Evolutionary conservation across 2,888 invertebrate species (phyloP), one percentile per base, ranked within the genome.

Genomic region (Halictus ligatus): DNA sequence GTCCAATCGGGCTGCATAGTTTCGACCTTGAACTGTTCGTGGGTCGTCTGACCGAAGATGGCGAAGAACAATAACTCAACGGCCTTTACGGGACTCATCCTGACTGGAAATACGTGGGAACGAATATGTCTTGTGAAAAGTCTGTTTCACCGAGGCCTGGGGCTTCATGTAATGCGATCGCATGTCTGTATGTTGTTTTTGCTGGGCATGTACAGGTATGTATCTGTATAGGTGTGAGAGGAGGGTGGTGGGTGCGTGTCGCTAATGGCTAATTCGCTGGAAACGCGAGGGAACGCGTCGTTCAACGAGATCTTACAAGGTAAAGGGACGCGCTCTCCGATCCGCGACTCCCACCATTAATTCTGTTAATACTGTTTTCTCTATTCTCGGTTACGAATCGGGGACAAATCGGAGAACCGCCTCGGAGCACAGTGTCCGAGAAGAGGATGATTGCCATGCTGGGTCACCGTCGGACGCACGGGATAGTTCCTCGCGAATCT

Each of bases 51-150:
- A 89, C 99, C 99, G 96, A 99, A 99, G 95, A 99, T 98, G 94
- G 99, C 99, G 96, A 99, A 99, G 97, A 99, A 99, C 94, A 99
- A 97, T 96, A 99, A 97, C 96, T 99, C 99, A 96, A 99, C 98
- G 91, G 99, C 98, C 95, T 98, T 97, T 94, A 98, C 96, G 94
- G 98, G 98, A 96, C 97, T 98, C 97, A 98, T 98, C 95, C 97
- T 97, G 96, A 98, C 98, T 98, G 98, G 95, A 97, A 97, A 93
- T 91, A 91, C 74, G 90, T 84, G 85, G 84, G 82, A 91, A 91
- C 79, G 83, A 67, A 84, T 75, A 86, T 81, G 84, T 88, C 87
- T 91, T n/a, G 84, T 89, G 80, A 86, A 82, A 86, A 75, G 60
- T 80, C 75, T 43, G 64, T 48, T 80, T 73, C 50, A 76, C 48